A percentile compares a stretch with the other conserved stretches of the same genome.
Conservation (phyloP, 1,140 invertebrate genomes). For the Lysiphlebus fabarum region DNA sequence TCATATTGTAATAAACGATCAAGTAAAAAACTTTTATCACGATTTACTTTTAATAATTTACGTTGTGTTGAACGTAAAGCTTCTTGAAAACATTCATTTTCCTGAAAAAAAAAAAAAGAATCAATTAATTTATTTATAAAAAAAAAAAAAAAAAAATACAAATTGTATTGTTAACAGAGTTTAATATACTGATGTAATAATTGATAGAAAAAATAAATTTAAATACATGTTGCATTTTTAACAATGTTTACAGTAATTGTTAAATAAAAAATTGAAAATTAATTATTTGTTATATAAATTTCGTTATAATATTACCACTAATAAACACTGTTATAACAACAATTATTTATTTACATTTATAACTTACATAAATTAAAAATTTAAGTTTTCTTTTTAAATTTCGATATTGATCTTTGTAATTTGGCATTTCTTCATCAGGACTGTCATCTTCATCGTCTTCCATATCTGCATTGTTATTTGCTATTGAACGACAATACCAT, state of each 20-base stretch:
- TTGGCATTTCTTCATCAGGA: conserved; percentile 52
- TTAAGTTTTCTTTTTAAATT: conserved; percentile 84
- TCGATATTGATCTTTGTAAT: conserved; percentile 80
- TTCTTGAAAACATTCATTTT: conserved; percentile 94
- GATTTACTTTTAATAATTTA: conserved; percentile 77
- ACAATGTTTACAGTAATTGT: too few relatives aligned
- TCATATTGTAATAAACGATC: conserved; percentile 85
- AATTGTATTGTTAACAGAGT: too few relatives aligned
- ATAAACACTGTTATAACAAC: too few relatives aligned
- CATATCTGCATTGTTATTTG: conserved; percentile 67
- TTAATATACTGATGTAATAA: too few relatives aligned
- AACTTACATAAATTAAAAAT: conserved; percentile 84
- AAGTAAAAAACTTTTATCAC: conserved; percentile 82
- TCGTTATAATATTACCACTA: background rate
- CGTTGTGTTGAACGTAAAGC: conserved; percentile 82
- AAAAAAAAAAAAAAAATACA: too few relatives aligned
- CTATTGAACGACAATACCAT: conserved; percentile 76
- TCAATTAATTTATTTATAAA: too few relatives aligned
- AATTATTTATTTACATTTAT: conserved; percentile 18
- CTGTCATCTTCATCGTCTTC: conserved; percentile 56
- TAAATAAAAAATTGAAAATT: too few relatives aligned
- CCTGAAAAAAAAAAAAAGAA: conserved; percentile 63
- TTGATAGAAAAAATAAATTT: too few relatives aligned
- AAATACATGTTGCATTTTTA: too few relatives aligned
- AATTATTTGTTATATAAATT: too few relatives aligned